Percentiles rank a stretch among this genome's conserved stretches.
These are phyloP conservation scores for Amphiura filiformis DNA, from an alignment of 35 echinoderm and acorn worm genomes.

Conservation along the genomic window DNA sequence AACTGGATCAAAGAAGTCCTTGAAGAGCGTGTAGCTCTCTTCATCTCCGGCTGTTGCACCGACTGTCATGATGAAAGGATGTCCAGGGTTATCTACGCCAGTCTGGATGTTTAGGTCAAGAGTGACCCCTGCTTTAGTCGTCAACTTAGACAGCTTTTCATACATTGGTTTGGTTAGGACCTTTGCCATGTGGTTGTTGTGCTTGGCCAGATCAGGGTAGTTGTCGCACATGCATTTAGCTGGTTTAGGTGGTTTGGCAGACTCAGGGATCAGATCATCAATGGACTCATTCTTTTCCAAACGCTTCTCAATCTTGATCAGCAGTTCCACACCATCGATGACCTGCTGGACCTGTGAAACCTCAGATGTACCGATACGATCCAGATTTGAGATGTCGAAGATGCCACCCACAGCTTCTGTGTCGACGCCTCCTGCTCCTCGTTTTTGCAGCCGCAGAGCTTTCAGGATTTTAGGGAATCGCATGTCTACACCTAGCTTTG, in stretches of 20 bases:
- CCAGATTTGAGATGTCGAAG: conserved; percentile 97
- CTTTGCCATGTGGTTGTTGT: conserved; percentile 90
- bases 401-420: conserved; percentile 93
- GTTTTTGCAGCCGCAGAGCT: conserved; percentile 78
- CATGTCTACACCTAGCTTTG: conserved; percentile 64
- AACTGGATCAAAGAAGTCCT: conserved; percentile 84
- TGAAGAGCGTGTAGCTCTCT: conserved; percentile 86
- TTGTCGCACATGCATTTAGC: conserved; percentile 56
- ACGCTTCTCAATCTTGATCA: conserved; percentile 82
- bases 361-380: conserved; percentile 90
- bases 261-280: conserved; percentile 61
- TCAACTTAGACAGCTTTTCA: conserved; percentile 63
- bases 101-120: conserved; percentile 92
- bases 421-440: conserved; percentile 94
- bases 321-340: conserved; percentile 79
- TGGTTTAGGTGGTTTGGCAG: conserved; percentile 50
- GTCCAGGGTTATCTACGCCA: conserved; percentile 95
- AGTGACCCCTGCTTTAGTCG: conserved; percentile 67
- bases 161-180: conserved; percentile 77
- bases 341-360: conserved; percentile 86
- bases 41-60: conserved; percentile 96
- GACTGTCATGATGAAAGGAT: conserved; percentile 96
- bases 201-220: conserved; percentile 81
- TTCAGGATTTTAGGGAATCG: conserved; percentile 81
- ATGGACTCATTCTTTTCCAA: conserved; percentile 76